Percentiles rank a stretch among this genome's conserved stretches.
phyloP scores from a whole-genome alignment of 2,113 vertebrate species.

The Neopipo cinnamomea region DNA sequence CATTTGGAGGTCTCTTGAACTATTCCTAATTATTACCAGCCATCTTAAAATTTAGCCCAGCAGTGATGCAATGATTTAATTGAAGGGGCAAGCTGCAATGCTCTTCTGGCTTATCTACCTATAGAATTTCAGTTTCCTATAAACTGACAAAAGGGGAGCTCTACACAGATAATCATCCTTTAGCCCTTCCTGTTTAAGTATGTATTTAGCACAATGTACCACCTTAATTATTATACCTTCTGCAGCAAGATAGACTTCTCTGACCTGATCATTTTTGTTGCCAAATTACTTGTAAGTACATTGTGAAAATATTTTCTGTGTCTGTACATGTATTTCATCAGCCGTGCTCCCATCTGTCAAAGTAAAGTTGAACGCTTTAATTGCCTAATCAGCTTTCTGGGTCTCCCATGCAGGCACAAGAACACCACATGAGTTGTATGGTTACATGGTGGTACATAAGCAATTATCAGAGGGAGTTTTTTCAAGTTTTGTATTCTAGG shows the following conservation, averaged over 20 bases:
- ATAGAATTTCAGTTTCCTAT: neutral
- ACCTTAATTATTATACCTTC: neutral
- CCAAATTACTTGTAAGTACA: neutral
- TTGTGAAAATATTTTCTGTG: neutral
- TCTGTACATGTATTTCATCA: neutral
- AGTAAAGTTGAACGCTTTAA: neutral
- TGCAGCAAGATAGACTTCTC: slow-evolving; percentile 5
- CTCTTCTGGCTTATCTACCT: neutral
- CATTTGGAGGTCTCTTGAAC: neutral
- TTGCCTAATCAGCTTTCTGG: slow-evolving; percentile 16
- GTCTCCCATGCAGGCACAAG: neutral
- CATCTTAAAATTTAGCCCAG: neutral
- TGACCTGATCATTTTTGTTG: neutral
- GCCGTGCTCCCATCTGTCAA: neutral
- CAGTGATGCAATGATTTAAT: neutral
- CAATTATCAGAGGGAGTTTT: slow-evolving; percentile 21
- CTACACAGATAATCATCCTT: neutral
- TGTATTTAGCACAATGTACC: neutral
- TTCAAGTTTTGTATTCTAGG: slow-evolving; percentile 47
- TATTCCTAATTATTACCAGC: neutral
- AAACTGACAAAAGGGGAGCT: neutral
- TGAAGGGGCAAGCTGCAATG: neutral
- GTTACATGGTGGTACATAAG: neutral
- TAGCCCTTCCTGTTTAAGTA: neutral
- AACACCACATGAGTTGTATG: neutral